Base-by-base conservation (phyloP, 1,140 invertebrate genomes). In the Elysia chlorotica region DNA sequence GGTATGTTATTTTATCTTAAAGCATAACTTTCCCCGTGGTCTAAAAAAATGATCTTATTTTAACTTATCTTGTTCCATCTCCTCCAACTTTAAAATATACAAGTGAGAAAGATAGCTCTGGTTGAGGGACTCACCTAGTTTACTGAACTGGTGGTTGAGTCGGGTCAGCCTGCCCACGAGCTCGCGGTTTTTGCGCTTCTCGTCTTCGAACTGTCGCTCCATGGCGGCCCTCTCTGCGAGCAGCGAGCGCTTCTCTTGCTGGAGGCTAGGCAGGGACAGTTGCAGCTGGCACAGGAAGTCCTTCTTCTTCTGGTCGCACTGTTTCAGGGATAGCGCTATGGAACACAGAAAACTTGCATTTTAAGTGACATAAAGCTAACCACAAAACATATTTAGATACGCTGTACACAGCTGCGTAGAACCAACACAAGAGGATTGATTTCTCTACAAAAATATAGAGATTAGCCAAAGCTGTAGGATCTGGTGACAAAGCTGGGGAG, bases 241-340 rank as follows among this genome's bases (percentile, higher is more conserved):
- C 2, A 75, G 41, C 1, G 33, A 30, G 17, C 28, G 17, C 54
- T 63, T 72, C 36, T 75, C 69, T n/a, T 61, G 63, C 35, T 75
- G 69, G 10, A 75, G 25, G 14, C 62, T 67, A 5, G 74, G 74
- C 37, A 75, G 36, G 10, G 56, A 67, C 31, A 75, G 69, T 38
- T 75, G 74, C n/a, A 75, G 37, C 54, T 62, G 56, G n/a, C 48
- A 67, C 38, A 75, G 56, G 36, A 67, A 68, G 31, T 67, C 36
- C 28, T 54, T 68, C 56, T 65, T 65, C 2, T 54, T n/a, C 25
- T 71, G 54, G 1, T 63, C 53, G 17, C n/a, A 53, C 0, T 67
- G 41, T 37, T 77, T 79, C 33, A 67, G 31, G 17, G 35, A 35
- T 88, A 48, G 30, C 3, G 65, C 72, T 74, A 35, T 19, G 57